Base-by-base conservation (phyloP, 2,113 vertebrate genomes). In the Corythaixoides concolor region DNA sequence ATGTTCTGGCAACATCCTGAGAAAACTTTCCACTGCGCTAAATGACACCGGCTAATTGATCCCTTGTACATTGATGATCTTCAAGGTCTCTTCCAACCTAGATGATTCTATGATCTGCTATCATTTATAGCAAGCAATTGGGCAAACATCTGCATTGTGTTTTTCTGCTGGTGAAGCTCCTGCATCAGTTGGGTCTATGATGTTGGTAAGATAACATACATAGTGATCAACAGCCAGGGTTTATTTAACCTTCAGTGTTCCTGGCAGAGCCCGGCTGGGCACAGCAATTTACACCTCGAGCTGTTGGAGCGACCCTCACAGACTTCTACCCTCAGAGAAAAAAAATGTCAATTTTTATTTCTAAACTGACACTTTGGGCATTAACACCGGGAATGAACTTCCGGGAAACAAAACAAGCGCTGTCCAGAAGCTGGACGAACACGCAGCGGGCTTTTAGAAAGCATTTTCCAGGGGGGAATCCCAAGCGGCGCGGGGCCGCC, bases 121-220 rank as follows among this genome's bases (percentile, higher is more conserved):
- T 28, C 22, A 10, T 32, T 75, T 26, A 37, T 16, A 30, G 41
- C 19, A 28, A 28, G 33, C 30, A 76, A 2, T 0, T 3, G 6
- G 14, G 12, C 23, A 66, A 75, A 37, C 15, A 3, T 8, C 45
- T 22, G 67, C 41, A 22, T 27, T 37, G 20, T 9, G 59, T 20
- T 30, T 26, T 53, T 18, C 47, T 5, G 4, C 6, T 28, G 2
- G 43, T 0, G 1, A 17, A 19, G 23, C 21, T 45, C 33, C 70
- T 13, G 49, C 41, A 9, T 1, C 69, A 41, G 0, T 12, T 5
- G 2, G 3, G 6, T 2, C 52, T 11, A 5, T 1, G 45, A 22
- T 5, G n/a, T 5, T 5, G 14, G 15, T 0, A 18, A 0, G 4
- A 2, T 2, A 21, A 50, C 39, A 26, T 6, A 4, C 0, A 4